Evolutionary conservation across 2,797 vertebrate species (phyloP).

Genomic region (Rhabdomys pumilio): DNA sequence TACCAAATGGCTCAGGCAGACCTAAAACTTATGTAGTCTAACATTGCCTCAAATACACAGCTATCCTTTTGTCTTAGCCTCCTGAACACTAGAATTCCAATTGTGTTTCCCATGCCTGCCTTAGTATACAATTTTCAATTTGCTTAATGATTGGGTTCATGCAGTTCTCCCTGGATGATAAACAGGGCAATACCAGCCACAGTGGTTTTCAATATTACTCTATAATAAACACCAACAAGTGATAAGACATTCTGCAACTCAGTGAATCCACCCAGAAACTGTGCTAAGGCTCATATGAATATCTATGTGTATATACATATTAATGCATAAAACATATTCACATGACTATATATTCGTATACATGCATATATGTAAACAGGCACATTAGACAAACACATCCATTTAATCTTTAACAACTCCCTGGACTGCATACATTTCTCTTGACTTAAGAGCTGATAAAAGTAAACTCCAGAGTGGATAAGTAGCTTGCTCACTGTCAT

Average conservation of each 20-base stretch:
- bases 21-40: neutral
- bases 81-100: neutral
- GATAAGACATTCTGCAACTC: neutral
- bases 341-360: neutral
- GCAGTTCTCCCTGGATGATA: neutral
- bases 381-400: neutral
- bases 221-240: conserved; percentile 24
- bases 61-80: neutral
- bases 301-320: neutral
- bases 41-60: neutral
- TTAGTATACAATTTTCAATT: conserved; percentile 4
- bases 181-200: neutral
- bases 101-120: neutral
- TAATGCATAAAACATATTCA: neutral
- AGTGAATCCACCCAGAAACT: neutral
- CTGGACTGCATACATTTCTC: neutral
- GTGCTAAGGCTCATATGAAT: neutral
- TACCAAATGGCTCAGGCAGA: neutral
- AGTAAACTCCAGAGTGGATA: neutral
- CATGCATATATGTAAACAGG: accelerated
- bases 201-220: neutral
- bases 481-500: neutral
- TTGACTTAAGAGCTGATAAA: conserved; percentile 11
- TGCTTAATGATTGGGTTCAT: conserved; percentile 20
- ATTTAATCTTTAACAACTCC: neutral